Evolutionary conservation across 2,113 vertebrate species (phyloP).

Genomic region (Ciconia boyciana): DNA sequence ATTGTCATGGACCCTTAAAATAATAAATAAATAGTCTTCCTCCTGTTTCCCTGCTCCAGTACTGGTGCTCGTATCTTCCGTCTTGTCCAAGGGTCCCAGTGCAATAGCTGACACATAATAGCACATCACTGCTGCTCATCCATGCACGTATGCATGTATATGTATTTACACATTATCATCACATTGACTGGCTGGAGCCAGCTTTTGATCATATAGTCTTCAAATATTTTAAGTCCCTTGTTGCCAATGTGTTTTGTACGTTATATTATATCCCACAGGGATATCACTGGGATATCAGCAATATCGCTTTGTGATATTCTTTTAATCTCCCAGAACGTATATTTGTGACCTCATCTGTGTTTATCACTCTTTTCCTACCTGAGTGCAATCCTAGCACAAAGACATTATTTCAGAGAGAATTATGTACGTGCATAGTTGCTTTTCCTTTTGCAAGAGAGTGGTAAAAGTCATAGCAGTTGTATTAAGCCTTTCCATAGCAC

Average conservation of each 20-base stretch:
- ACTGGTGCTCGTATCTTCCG: neutral
- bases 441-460: neutral
- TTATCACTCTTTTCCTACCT: neutral
- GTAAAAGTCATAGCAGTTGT: neutral
- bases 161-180: slow-evolving; percentile 6
- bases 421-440: neutral
- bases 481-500: neutral
- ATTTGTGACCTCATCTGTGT: neutral
- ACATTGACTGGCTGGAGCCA: neutral
- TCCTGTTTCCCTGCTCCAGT: neutral
- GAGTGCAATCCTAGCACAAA: neutral
- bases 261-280: neutral
- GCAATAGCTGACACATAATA: neutral
- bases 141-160: neutral
- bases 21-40: neutral
- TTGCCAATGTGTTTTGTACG: neutral
- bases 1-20: neutral
- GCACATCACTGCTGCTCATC: neutral
- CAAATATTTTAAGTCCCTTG: neutral
- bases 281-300: neutral
- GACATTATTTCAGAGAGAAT: neutral
- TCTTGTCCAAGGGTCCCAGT: neutral
- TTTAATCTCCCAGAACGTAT: neutral
- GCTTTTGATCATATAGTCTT: neutral
- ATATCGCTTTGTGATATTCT: neutral